Evolutionary conservation across 2,113 vertebrate species (phyloP).

Genomic region (Alligator mississippiensis): DNA sequence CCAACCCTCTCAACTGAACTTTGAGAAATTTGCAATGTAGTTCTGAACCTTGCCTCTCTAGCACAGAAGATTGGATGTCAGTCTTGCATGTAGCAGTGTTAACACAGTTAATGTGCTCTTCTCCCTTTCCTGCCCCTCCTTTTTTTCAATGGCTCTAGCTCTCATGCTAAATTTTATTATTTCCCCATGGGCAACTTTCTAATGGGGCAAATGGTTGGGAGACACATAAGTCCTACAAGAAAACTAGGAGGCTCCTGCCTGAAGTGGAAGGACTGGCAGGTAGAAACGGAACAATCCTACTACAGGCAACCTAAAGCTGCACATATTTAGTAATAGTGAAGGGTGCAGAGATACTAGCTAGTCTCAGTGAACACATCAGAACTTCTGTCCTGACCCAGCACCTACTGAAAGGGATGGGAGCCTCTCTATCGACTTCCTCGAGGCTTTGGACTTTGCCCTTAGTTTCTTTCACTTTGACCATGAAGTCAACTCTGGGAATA

Average conservation of each 20-base stretch:
- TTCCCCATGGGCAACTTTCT: not conserved
- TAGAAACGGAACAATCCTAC: not conserved
- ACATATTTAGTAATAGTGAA: not conserved
- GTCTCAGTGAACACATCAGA: not conserved
- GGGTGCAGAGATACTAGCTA: not conserved
- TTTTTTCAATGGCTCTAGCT: not conserved
- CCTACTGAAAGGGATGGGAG: not conserved
- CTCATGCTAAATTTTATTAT: not conserved
- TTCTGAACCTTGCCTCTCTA: not conserved
- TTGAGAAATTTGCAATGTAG: not conserved
- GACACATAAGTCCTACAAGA: not conserved
- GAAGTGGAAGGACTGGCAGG: not conserved
- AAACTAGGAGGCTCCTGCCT: not conserved
- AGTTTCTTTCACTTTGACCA: not conserved
- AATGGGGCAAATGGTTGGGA: not conserved
- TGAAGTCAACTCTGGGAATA: not conserved
- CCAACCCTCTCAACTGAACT: too few relatives aligned
- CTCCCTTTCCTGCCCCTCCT: not conserved
- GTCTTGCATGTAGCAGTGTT: not conserved
- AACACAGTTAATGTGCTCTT: not conserved
- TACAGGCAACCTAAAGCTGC: not conserved
- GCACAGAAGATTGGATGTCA: not conserved
- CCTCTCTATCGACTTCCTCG: not conserved
- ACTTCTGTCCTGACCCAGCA: fast-evolving
- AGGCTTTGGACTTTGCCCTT: not conserved